Percentiles rank a stretch among this genome's conserved stretches.
Conservation (phyloP, 2,113 vertebrate species). For the Thermophis baileyi region DNA sequence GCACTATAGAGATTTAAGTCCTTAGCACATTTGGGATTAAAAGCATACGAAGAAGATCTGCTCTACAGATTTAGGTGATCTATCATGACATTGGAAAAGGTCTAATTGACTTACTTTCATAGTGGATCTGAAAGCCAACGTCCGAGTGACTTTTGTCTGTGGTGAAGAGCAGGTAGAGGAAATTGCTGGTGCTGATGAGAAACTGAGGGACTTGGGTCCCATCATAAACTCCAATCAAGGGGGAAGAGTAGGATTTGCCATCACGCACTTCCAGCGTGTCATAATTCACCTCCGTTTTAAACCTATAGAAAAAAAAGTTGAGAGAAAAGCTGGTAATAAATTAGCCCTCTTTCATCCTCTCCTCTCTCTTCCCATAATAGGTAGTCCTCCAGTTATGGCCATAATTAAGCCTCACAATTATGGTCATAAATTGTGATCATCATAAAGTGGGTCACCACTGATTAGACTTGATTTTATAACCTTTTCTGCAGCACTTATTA, state of each 20-base stretch:
- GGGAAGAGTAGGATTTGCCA: constrained; percentile 87
- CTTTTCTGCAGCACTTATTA: background rate
- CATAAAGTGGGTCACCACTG: background rate
- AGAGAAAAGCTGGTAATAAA: background rate
- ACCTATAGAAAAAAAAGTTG: constrained; percentile 68
- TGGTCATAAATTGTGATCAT: background rate
- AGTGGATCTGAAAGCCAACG: constrained; percentile 94
- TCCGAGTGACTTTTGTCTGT: constrained; percentile 98
- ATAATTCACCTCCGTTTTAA: constrained; percentile 96
- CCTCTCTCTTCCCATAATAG: background rate
- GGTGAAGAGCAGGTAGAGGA: constrained; percentile 91
- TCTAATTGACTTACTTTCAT: constrained; percentile 82
- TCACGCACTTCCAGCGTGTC: constrained; percentile 94
- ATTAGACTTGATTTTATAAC: background rate
- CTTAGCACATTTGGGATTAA: background rate
- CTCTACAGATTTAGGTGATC: rapidly evolving
- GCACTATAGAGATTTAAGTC: background rate
- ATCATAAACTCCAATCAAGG: constrained; percentile 92
- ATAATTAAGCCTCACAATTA: background rate
- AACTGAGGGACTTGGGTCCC: constrained; percentile 99
- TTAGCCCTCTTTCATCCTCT: background rate
- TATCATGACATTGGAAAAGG: background rate
- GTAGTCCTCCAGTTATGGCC: background rate
- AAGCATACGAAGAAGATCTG: background rate
- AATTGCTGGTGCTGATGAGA: constrained; percentile 98